Evolutionary conservation across 2,888 invertebrate species (phyloP).

Genomic region (Arrhopalites spinosus): DNA sequence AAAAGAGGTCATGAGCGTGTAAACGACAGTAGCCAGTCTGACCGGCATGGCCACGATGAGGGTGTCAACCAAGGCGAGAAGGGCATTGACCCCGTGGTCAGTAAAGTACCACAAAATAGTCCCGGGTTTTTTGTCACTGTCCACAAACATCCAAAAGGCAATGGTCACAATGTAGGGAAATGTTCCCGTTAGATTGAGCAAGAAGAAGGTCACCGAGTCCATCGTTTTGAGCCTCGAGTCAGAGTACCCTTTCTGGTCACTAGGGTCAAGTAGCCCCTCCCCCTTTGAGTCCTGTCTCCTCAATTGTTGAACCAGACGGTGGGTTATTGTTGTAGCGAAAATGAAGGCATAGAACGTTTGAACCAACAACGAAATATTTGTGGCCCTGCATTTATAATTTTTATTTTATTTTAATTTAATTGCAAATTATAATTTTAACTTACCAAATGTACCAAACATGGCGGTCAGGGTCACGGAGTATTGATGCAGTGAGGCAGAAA

Average conservation of each 20-base stretch:
- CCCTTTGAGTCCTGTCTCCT: no score
- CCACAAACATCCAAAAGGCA: conserved; percentile 22
- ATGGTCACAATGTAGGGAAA: conserved; percentile 18
- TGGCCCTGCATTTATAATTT: not conserved
- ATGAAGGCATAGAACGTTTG: conserved; percentile 13
- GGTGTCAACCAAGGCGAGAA: conserved; percentile 26
- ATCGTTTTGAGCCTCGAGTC: not conserved
- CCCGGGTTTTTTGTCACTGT: no score
- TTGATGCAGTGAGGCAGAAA: no score
- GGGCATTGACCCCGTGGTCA: conserved; percentile 26
- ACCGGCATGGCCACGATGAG: conserved; percentile 29
- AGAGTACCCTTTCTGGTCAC: no score
- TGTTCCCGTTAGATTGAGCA: conserved; percentile 17
- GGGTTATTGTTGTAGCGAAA: not conserved
- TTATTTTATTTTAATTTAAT: no score
- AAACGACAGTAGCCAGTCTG: conserved; percentile 8
- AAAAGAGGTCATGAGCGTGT: conserved; percentile 8
- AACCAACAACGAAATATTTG: conserved; percentile 19
- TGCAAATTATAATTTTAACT: no score
- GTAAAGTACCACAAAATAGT: conserved; percentile 4
- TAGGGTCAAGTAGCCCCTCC: no score
- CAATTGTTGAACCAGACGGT: conserved; percentile 1
- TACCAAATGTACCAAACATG: no score
- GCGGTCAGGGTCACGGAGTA: no score
- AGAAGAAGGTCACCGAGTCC: conserved; percentile 19